phyloP scores from a whole-genome alignment of 1,140 invertebrate species.

The Physella acuta region DNA sequence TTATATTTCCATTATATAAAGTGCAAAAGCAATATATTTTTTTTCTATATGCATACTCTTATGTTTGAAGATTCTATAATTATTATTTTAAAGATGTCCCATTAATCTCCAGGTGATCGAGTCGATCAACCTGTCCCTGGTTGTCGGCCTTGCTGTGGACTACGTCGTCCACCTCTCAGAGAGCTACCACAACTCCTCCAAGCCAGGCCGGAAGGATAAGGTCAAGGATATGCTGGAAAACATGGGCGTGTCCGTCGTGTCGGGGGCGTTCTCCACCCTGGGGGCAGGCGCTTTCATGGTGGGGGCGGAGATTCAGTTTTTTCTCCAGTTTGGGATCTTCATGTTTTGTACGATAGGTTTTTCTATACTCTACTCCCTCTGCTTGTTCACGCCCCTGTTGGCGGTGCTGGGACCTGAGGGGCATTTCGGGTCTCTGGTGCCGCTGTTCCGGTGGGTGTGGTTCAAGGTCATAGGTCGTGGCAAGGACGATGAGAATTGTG shows the following conservation, averaged over 20 bases:
- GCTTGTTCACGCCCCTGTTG: constrained; percentile 42
- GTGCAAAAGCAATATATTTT: too few relatives aligned
- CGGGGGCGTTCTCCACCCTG: constrained; percentile 45
- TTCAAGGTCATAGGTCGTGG: constrained; percentile 18
- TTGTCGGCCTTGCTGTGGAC: constrained; percentile 54
- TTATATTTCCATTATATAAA: too few relatives aligned
- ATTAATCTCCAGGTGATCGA: constrained; percentile 50
- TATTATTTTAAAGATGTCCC: too few relatives aligned
- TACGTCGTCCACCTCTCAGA: constrained; percentile 56
- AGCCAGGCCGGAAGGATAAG: constrained; percentile 35
- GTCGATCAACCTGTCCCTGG: constrained; percentile 49
- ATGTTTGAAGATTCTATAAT: too few relatives aligned
- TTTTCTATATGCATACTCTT: too few relatives aligned
- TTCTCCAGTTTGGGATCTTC: constrained; percentile 51
- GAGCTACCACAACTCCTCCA: constrained; percentile 44
- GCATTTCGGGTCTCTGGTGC: constrained; percentile 34
- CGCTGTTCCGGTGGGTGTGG: constrained; percentile 27
- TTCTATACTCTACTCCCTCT: constrained; percentile 45
- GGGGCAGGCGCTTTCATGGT: constrained; percentile 50
- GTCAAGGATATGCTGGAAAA: constrained; percentile 48
- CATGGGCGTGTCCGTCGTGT: constrained; percentile 49
- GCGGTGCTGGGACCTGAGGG: constrained; percentile 42
- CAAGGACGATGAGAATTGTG: constrained; percentile 6
- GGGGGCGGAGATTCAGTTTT: constrained; percentile 42
- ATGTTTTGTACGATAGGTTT: constrained; percentile 51